Evolutionary conservation across 1,140 invertebrate genomes (phyloP), one percentile per base, ranked within the genome.

Genomic region (Zaprionus gabonicus): DNA sequence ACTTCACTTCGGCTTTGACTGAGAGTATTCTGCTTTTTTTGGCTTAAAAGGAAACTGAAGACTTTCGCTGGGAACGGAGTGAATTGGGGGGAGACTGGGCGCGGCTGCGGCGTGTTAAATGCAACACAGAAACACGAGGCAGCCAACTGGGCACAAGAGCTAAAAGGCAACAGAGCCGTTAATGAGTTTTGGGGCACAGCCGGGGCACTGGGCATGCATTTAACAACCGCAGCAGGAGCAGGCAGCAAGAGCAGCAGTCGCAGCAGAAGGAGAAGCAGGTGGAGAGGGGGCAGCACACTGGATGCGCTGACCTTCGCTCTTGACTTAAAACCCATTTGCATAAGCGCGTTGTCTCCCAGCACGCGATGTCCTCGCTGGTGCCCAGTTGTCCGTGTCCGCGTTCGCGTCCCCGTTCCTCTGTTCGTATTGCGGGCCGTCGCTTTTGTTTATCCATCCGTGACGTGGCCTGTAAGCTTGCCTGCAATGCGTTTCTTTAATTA

Each of bases 281-380:
- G 27, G 55, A 82, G 23, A 20, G 59, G 68, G 27, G 25, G 20
- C 46, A 55, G 23, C 56, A 20, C 53, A 28, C 9, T 25, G 55
- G 6, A 76, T 62, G 81, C 68, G 83, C 65, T 84, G 84, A 87
- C 84, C 84, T 87, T 87, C 85, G 84, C 81, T 84, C 69, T 88
- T 88, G 81, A 80, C 84, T 87, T 75, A 70, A 87, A 88, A 76
- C 73, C 71, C 84, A 87, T 87, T 87, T 87, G 84, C 84, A 88
- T 88, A 87, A 87, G 81, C 84, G 70, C 66, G 27, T 31, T 63
- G 49, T 36, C 15, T n/a, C 20, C 28, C 15, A 46, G 41, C 53
- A 34, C 27, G 38, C 13, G 10, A 51, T 34, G 28, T 36, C 27
- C 44, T 31, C n/a, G 38, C 12, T 20, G 41, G 0, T 46, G 25